Conservation (phyloP, 2,113 vertebrate species). For the Meles meles region DNA sequence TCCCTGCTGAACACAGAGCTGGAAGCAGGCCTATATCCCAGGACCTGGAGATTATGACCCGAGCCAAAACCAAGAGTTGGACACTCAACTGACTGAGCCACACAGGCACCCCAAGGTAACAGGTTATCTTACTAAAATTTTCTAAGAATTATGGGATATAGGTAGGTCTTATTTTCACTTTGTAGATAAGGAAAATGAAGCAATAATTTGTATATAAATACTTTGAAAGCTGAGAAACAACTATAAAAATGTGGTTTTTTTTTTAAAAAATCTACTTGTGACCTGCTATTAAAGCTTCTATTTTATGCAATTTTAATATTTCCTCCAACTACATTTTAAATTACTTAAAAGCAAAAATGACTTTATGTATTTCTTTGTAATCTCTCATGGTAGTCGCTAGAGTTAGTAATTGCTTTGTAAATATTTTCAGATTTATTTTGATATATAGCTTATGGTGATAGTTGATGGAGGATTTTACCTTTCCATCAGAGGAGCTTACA, state of each 20-base stretch:
- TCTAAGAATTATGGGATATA: background rate
- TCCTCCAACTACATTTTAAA: background rate
- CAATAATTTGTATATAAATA: background rate
- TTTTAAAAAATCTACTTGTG: background rate
- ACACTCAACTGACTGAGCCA: background rate
- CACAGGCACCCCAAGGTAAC: background rate
- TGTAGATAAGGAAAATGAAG: background rate
- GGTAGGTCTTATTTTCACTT: background rate
- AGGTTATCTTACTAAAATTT: background rate
- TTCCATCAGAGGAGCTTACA: background rate
- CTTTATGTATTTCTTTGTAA: background rate
- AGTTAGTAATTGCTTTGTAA: constrained; percentile 21
- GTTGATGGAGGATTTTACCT: background rate
- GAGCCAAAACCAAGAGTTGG: background rate
- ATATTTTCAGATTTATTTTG: constrained; percentile 29
- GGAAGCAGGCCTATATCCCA: background rate
- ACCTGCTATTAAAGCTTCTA: background rate
- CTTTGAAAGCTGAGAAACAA: background rate
- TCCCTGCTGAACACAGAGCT: background rate
- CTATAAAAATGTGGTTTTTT: background rate
- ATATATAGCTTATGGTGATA: background rate
- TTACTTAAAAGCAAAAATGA: background rate
- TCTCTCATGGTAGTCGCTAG: background rate
- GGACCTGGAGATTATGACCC: background rate
- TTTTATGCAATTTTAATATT: background rate